A percentile compares a stretch with the other conserved stretches of the same genome.
Evolutionary conservation across 1,140 invertebrate species (phyloP).

Genomic region (Gryon sp.): DNA sequence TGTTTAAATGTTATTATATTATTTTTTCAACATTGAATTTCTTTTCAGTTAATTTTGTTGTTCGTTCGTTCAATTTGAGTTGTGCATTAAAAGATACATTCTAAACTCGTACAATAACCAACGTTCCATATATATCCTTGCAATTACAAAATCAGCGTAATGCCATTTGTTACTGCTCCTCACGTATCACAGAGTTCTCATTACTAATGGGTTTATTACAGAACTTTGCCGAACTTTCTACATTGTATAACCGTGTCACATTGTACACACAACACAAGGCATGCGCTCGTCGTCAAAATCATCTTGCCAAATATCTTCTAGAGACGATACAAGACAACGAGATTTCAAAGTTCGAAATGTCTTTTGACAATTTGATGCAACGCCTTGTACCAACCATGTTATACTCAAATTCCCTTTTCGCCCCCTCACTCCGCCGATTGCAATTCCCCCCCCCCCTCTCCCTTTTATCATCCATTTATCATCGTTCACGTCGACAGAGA

Average conservation of each 20-base stretch:
- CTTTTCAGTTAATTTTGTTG: no score
- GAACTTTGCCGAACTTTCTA: slow-evolving; percentile 41
- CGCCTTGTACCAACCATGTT: slow-evolving; percentile 38
- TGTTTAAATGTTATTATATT: no score
- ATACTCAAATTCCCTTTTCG: no score
- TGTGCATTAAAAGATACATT: no score
- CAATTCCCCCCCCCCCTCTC: no score
- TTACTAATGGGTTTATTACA: slow-evolving; percentile 48
- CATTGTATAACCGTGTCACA: slow-evolving; percentile 35
- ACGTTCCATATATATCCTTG: neutral
- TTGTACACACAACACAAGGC: slow-evolving; percentile 18
- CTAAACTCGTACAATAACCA: no score
- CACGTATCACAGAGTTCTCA: slow-evolving; percentile 30
- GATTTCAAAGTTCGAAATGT: slow-evolving; percentile 42
- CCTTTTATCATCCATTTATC: slow-evolving; percentile 66
- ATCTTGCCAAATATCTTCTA: slow-evolving; percentile 5
- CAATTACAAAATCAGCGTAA: slow-evolving; percentile 40
- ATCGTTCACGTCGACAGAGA: slow-evolving; percentile 56
- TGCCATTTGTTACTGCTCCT: slow-evolving; percentile 21
- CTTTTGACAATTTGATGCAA: slow-evolving; percentile 40
- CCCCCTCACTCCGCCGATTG: no score
- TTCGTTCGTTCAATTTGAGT: no score
- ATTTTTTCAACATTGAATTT: no score
- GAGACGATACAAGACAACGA: slow-evolving; percentile 6
- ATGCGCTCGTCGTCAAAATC: slow-evolving; percentile 19